A percentile compares a stretch with the other conserved stretches of the same genome.
These are phyloP conservation scores for Neogale vison DNA, from an alignment of 2,113 vertebrate species.

Conservation along the genomic window DNA sequence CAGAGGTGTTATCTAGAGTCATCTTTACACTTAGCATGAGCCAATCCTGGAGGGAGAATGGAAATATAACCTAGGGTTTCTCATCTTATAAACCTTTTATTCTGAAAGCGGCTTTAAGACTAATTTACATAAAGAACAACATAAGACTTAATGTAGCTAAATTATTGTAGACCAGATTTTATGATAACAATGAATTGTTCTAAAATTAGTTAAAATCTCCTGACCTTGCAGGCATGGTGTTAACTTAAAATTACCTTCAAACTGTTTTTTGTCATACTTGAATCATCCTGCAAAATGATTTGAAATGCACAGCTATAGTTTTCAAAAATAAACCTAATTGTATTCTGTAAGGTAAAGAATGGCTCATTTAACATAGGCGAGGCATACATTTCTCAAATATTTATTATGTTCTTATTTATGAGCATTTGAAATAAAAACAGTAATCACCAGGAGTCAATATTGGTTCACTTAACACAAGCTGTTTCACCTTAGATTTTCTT, in stretches of 20 bases:
- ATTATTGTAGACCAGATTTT: constrained; percentile 27
- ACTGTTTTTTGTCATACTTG: neutral
- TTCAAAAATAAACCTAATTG: constrained; percentile 44
- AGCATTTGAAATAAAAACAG: neutral
- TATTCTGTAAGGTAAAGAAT: neutral
- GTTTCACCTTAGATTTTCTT: neutral
- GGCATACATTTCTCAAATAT: neutral
- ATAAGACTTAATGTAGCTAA: neutral
- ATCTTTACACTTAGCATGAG: fast-evolving
- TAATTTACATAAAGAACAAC: neutral
- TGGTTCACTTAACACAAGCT: neutral
- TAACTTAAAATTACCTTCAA: constrained; percentile 40
- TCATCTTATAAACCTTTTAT: neutral
- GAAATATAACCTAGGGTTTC: neutral
- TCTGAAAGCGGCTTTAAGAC: neutral
- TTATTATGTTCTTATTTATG: neutral
- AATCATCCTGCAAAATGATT: neutral
- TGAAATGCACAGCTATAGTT: neutral
- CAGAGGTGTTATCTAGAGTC: neutral
- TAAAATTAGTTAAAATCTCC: constrained; percentile 38
- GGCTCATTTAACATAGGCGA: neutral
- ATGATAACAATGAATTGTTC: constrained; percentile 9
- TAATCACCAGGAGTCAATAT: neutral
- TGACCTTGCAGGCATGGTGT: neutral
- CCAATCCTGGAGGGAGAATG: neutral